A percentile compares a stretch with the other conserved stretches of the same genome.
Conservation (phyloP, 1,140 invertebrate species). For the Euwallacea fornicatus region DNA sequence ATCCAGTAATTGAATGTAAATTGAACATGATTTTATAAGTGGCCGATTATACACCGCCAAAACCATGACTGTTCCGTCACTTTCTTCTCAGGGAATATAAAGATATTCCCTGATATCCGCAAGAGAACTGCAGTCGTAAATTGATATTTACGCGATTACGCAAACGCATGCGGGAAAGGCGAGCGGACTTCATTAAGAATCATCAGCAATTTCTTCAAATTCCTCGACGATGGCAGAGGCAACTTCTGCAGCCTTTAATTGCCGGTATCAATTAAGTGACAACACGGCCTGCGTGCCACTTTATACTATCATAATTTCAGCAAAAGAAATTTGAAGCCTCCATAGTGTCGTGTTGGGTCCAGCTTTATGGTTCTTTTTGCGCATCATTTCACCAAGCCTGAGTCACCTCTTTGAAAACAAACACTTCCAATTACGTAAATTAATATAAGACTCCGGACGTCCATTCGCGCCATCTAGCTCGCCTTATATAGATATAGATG, state of each 20-base stretch:
- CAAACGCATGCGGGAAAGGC: slow-evolving; percentile 18
- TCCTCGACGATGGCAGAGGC: slow-evolving; percentile 23
- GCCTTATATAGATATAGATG: too few species aligned
- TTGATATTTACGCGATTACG: background rate
- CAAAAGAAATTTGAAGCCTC: slow-evolving; percentile 10
- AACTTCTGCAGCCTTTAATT: slow-evolving; percentile 41
- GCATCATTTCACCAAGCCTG: background rate
- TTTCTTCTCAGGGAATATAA: too few species aligned
- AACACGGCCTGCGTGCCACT: slow-evolving; percentile 47
- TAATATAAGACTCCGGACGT: background rate
- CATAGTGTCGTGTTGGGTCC: background rate
- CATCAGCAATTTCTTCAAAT: slow-evolving; percentile 26
- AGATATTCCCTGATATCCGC: slow-evolving; percentile 17
- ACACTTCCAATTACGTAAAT: background rate
- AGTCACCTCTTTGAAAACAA: background rate
- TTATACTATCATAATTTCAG: slow-evolving; percentile 47
- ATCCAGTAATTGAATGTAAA: background rate
- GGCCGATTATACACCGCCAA: background rate
- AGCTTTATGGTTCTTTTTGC: slow-evolving; percentile 1
- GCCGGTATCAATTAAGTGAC: slow-evolving; percentile 47
- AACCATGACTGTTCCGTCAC: too few species aligned
- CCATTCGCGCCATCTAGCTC: background rate
- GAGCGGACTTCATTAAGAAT: slow-evolving; percentile 20
- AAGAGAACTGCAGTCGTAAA: background rate
- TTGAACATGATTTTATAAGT: background rate